Evolutionary conservation across 2,797 vertebrate species (phyloP), one percentile per base, ranked within the genome.

Genomic region (Aldrovandia affinis): DNA sequence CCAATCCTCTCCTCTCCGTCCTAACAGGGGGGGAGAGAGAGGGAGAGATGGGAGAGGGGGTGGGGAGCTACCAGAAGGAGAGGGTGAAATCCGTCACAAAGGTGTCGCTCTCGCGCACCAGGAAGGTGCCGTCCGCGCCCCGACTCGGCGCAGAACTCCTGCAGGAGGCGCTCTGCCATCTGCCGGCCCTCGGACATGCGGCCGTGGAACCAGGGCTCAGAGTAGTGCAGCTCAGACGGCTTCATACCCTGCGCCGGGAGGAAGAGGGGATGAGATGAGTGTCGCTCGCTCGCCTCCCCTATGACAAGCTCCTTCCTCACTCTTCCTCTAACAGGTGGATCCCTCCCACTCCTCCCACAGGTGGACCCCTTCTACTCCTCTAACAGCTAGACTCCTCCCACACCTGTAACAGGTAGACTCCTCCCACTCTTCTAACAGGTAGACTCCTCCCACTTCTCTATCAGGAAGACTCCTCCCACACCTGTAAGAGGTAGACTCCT

Each of bases 171-270:
- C 93, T 99, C 98, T 0, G 97, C 98, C 30, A 94, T 97, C 30
- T 91, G 91, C 78, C 98, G 90, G 57, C 96, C 97, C 12, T 97
- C 97, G 20, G 87, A 92, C 91, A 98, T 96, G 52, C 93, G 95
- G 1, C 97, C 96, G 0, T 99, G 98, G 87, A 98, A 99, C 98
- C 98, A 99, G 6, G 96, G 95, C 92, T 98, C 97, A 20, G 92
- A 92, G 33, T 92, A 93, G 89, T 98, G 97, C 84, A 95, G 89
- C 50, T 98, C 97, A 77, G 93, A 93, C 14, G 83, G 89, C 78
- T 94, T 92, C 54, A 90, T 88, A 2, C 91, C 91, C 94, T 65
- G 18, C 15, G 28, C 0, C 6, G 47, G 12, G 1, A 50, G 47
- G 6, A 50, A 12, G 47, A 12, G 50, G 50, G 12, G 50, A 12